Evolutionary conservation across 2,113 vertebrate genomes (phyloP).

Genomic region (Alligator sinensis): DNA sequence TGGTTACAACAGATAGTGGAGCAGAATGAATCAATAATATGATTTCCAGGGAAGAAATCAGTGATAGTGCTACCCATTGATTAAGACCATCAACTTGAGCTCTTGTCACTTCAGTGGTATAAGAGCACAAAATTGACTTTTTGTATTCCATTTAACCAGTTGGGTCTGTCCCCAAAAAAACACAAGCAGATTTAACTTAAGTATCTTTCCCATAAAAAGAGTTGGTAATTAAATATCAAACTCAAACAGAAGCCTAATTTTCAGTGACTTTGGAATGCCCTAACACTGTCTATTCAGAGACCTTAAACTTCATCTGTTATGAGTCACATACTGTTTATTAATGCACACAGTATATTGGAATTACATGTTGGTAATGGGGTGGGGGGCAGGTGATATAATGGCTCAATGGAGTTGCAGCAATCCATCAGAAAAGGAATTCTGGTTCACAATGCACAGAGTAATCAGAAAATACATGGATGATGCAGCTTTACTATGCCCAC

Average conservation of each 20-base stretch:
- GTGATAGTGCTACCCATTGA: background rate
- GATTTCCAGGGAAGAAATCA: background rate
- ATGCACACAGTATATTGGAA: too few relatives aligned
- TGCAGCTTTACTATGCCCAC: too few relatives aligned
- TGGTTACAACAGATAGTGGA: background rate
- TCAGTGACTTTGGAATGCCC: background rate
- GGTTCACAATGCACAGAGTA: too few relatives aligned
- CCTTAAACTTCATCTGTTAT: background rate
- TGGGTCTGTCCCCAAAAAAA: too few relatives aligned
- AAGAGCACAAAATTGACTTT: background rate
- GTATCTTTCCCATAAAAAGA: background rate
- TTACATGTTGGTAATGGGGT: too few relatives aligned
- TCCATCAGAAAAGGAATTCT: too few relatives aligned
- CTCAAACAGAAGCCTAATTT: background rate
- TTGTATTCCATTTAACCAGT: too few relatives aligned
- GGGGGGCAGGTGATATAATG: too few relatives aligned
- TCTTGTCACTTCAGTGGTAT: background rate
- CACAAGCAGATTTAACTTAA: background rate
- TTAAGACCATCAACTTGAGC: background rate
- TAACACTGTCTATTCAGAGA: background rate
- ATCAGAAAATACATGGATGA: too few relatives aligned
- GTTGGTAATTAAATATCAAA: background rate
- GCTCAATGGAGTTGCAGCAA: too few relatives aligned
- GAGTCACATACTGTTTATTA: background rate
- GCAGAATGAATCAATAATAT: background rate